Percentiles rank a stretch among this genome's conserved stretches.
Evolutionary conservation across 1,140 invertebrate genomes (phyloP).

Genomic region (Myzus persicae): DNA sequence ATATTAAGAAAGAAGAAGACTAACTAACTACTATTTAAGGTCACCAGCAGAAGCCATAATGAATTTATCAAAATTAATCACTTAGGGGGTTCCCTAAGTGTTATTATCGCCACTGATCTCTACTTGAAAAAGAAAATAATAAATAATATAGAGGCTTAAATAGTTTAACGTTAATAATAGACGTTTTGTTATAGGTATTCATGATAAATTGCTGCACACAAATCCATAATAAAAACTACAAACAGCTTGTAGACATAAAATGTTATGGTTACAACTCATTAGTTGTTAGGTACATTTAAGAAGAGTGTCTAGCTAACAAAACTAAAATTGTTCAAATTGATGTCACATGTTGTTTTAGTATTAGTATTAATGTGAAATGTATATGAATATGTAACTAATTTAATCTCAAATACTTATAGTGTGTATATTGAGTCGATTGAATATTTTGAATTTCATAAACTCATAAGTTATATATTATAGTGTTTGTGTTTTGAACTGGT

Average conservation of each 20-base stretch:
- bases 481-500: too few relatives aligned
- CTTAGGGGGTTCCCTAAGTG: neutral
- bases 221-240: neutral
- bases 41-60: neutral
- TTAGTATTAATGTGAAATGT: neutral
- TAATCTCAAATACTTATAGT: neutral
- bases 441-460: neutral
- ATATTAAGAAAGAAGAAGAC: too few relatives aligned
- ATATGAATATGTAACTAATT: neutral
- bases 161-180: neutral
- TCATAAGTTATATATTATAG: too few relatives aligned
- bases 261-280: neutral
- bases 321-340: neutral
- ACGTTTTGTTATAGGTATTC: neutral
- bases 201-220: neutral
- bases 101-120: neutral
- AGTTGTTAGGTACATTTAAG: neutral
- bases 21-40: neutral
- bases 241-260: conserved; percentile 20
- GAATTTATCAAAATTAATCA: neutral
- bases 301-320: neutral
- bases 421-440: neutral
- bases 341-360: neutral
- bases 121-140: neutral
- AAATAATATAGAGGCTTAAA: neutral